Evolutionary conservation across 2,797 vertebrate genomes (phyloP), one percentile per base, ranked within the genome.

Genomic region (Falco concolor): DNA sequence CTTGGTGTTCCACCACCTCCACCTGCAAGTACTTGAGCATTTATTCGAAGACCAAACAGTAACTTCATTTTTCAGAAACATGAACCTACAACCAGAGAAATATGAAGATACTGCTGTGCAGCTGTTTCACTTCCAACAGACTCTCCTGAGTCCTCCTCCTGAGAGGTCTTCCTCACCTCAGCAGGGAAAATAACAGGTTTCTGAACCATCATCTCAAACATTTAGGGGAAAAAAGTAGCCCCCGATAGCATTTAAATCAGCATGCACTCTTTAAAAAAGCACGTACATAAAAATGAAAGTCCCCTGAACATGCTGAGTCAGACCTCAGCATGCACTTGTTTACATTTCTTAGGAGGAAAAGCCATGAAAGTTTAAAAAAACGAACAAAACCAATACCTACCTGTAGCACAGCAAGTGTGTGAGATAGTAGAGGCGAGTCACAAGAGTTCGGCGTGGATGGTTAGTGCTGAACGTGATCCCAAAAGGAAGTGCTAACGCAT

Each of bases 371-470:
- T 30, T 74, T 7, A 24, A 16, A 50, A 10, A n/a, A 9, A 2
- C 3, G 2, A 32, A 1, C 3, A 12, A 28, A 10, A 0, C 23
- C 19, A 5, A 8, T 32, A 8, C 74, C 0, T 94, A 96, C 95
- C 96, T 92, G 63, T 3, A 4, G 59, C n/a, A 4, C 47, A 45
- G 47, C 70, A 19, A 10, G 23, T 0, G 50, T 23, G 50, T 0
- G 10, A 4, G 63, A 3, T 1, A 14, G 32, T 0, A 8, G 69
- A 5, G 7, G 30, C 10, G 1, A 47, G 53, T 28, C 0, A 3
- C 36, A 1, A 34, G 77, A 57, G 76, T 69, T 32, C 61, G 4
- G 65, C 3, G 10, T 0, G 44, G 49, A 12, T 12, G 5, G 11
- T 6, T 2, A 2, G 22, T 25, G 4, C 69, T 1, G 65, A 49